Conservation (phyloP, 2,888 invertebrate species). For the Andrena bucephala region DNA sequence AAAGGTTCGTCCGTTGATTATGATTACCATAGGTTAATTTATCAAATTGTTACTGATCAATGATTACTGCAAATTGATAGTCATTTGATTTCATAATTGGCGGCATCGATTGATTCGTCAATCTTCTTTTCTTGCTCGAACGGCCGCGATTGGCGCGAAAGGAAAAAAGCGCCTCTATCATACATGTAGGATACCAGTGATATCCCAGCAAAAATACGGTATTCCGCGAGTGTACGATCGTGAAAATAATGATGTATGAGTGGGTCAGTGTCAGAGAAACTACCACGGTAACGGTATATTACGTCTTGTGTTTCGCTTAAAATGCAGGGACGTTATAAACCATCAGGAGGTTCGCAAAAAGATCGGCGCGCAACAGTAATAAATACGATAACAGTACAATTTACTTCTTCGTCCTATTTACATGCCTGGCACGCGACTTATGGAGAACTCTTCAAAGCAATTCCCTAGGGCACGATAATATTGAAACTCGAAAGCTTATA, state of each 20-base stretch:
- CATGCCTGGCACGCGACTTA: background rate
- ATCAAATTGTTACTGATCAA: background rate
- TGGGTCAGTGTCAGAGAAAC: conserved; percentile 22
- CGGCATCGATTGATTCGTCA: conserved; percentile 22
- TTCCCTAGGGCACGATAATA: too few relatives aligned
- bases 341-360: background rate
- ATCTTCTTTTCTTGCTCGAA: background rate
- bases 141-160: background rate
- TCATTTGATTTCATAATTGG: conserved; percentile 2
- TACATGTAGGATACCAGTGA: conserved; percentile 7
- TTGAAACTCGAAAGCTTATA: too few relatives aligned
- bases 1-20: background rate
- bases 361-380: background rate
- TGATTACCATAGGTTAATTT: background rate
- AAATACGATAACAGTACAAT: conserved; percentile 3
- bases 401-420: background rate
- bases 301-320: conserved; percentile 7
- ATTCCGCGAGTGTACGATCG: background rate
- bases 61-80: background rate
- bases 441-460: background rate
- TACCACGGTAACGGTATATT: conserved; percentile 15
- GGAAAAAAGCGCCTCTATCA: background rate
- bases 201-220: conserved; percentile 3
- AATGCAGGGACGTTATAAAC: conserved; percentile 3
- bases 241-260: conserved; percentile 3